phyloP scores from a whole-genome alignment of 2,113 vertebrate genomes.

The Harpagus bidentatus region DNA sequence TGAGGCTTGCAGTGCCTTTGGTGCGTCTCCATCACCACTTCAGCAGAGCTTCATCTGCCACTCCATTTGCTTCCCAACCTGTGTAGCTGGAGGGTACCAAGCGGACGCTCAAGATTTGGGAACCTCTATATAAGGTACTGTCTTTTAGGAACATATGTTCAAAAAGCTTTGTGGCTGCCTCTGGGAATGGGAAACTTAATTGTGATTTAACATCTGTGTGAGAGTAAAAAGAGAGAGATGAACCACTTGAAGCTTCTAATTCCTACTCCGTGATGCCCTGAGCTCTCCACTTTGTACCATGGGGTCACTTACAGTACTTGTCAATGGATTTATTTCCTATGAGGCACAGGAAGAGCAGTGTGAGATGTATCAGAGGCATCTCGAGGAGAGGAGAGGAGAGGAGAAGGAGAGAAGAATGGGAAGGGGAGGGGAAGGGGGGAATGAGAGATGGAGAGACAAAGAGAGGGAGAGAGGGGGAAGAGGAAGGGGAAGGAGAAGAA shows the following conservation, averaged over 20 bases:
- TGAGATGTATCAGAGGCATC: not conserved
- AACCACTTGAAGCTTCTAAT: not conserved
- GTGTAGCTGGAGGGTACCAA: not conserved
- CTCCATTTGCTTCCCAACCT: not conserved
- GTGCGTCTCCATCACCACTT: not conserved
- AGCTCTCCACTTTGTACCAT: not conserved
- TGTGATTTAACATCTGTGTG: not conserved
- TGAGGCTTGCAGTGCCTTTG: too few species aligned
- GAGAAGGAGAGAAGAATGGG: too few species aligned
- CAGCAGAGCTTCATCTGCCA: not conserved
- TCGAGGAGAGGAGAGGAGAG: not conserved
- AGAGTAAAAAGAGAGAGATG: not conserved
- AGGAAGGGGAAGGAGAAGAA: not conserved
- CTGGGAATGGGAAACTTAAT: not conserved
- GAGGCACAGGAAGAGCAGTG: not conserved
- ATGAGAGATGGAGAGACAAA: not conserved
- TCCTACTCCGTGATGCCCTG: not conserved
- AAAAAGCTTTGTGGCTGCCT: not conserved
- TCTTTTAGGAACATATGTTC: not conserved
- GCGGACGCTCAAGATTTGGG: not conserved
- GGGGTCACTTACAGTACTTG: not conserved
- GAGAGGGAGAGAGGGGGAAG: too few species aligned
- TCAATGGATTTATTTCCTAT: not conserved
- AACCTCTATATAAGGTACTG: not conserved
- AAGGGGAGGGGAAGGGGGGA: not conserved